A percentile compares a stretch with the other conserved stretches of the same genome.
Evolutionary conservation across 35 echinoderm and acorn worm species (phyloP).

Genomic region (Eucidaris tribuloides): DNA sequence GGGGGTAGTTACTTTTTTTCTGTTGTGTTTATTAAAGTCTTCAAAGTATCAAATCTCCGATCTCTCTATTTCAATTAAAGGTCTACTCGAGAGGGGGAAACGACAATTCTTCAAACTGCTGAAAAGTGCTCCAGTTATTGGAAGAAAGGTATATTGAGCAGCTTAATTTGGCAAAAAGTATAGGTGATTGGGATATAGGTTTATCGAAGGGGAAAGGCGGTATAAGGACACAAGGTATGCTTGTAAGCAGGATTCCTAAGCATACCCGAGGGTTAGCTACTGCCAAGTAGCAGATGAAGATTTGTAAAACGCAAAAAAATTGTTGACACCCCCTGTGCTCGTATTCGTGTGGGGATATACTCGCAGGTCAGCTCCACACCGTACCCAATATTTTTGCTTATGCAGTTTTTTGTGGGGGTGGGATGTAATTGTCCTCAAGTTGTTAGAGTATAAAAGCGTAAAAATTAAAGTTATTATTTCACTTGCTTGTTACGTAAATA

Average conservation of each 20-base stretch:
- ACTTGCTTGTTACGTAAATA: background rate
- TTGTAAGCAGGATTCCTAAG: background rate
- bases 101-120: slow-evolving; percentile 68
- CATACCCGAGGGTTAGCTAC: background rate
- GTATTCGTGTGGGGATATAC: no score
- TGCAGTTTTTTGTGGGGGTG: no score
- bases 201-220: background rate
- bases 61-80: background rate
- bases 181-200: no score
- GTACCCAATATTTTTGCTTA: no score
- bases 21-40: no score
- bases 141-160: slow-evolving; percentile 78
- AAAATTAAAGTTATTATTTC: background rate
- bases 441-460: no score
- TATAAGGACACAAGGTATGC: background rate
- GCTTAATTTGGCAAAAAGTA: no score
- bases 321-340: background rate
- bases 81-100: slow-evolving; percentile 55
- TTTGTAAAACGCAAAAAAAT: background rate
- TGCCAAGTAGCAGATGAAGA: background rate
- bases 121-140: slow-evolving; percentile 69
- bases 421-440: no score
- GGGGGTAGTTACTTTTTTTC: no score
- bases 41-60: no score
- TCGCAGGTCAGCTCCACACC: no score